A percentile compares a stretch with the other conserved stretches of the same genome.
Evolutionary conservation across 2,888 invertebrate genomes (phyloP).

Genomic region (Prenolepis imparis): DNA sequence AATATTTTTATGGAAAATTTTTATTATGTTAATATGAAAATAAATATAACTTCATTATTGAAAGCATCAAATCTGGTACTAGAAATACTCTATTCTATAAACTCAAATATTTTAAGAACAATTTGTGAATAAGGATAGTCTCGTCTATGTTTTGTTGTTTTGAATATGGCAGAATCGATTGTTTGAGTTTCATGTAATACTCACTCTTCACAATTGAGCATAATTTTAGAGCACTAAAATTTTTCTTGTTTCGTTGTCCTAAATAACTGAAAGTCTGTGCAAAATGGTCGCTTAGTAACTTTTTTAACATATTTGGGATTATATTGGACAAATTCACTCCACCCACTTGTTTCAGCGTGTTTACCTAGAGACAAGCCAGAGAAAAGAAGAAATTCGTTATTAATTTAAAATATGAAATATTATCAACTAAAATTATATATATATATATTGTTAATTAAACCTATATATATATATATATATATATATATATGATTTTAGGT

Average conservation of each 20-base stretch:
- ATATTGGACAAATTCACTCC: slow-evolving; percentile 14
- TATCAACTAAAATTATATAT: background rate
- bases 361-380: background rate
- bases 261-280: slow-evolving; percentile 7
- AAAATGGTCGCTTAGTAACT: background rate
- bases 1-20: too few relatives aligned
- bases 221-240: slow-evolving; percentile 11
- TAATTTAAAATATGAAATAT: background rate
- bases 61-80: too few relatives aligned
- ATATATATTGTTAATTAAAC: too few relatives aligned
- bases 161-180: too few relatives aligned
- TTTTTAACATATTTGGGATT: slow-evolving; percentile 8
- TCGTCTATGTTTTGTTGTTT: too few relatives aligned
- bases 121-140: too few relatives aligned
- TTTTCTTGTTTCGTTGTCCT: slow-evolving; percentile 6
- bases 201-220: slow-evolving; percentile 16
- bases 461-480: background rate
- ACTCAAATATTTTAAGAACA: too few relatives aligned
- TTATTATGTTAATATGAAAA: too few relatives aligned
- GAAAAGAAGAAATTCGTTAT: background rate
- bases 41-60: too few relatives aligned
- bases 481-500: too few relatives aligned
- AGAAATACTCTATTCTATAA: too few relatives aligned
- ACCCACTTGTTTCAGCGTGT: slow-evolving; percentile 8
- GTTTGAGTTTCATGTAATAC: background rate